Evolutionary conservation across 2,888 invertebrate species (phyloP), one percentile per base, ranked within the genome.

Genomic region (Pristionchus arcanus): DNA sequence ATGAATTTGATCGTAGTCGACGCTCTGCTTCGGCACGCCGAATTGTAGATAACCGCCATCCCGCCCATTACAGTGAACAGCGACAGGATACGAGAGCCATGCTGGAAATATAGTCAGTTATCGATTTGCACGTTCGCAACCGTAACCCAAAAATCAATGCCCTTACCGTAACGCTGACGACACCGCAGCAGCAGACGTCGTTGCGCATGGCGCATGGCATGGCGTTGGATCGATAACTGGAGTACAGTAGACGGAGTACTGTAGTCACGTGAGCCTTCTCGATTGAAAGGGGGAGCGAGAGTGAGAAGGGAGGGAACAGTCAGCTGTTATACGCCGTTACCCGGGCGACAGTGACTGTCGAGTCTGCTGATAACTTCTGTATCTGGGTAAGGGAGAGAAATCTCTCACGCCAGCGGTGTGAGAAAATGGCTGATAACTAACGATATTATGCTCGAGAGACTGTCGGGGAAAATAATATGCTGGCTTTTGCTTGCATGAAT

Each of bases 111-210:
- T 11, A 77, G 34, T 37, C 25, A 68, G 34, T 31, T 71, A 71
- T 71, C 68, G 34, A 34, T 28, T 31, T 31, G 15, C 66, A 5
- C 16, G 13, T 19, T n/a, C 63, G 9, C 68, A 34, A 71, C 31
- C 68, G 68, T 71, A 71, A 71, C 16, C 68, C 19, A 31, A 71
- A 16, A 13, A 71, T 21, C 16, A 71, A 13, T 66, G n/a, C 11
- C 16, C 74, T 9, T 28, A 81, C 81, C 81, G 81, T 49, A 53
- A 81, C 81, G 81, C 49, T 42, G 49, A 81, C 28, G 81, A 49
- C 16, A n/a, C 81, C 81, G 81, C 81, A 81, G 81, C 81, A 81
- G 81, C 81, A 81, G 81, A 81, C 81, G 53, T 81, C 49, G 81
- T 49, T 81, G 42, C 81, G 81, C 81, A 81, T 81, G 9, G 28